phyloP scores from a whole-genome alignment of 2,888 invertebrate genomes.

The Lochmaea crataegi region DNA sequence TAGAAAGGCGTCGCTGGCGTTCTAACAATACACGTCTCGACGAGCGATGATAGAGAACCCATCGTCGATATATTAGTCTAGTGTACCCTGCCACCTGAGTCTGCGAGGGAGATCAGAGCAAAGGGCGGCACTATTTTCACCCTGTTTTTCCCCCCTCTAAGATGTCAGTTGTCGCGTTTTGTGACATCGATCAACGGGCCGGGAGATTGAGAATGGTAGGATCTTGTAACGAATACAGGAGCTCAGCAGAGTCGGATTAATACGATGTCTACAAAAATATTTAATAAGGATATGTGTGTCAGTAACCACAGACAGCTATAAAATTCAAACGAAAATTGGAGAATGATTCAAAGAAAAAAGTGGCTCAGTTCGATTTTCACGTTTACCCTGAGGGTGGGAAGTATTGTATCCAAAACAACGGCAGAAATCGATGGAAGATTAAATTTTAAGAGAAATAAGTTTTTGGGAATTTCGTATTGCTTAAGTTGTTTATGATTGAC shows the following conservation, averaged over 20 bases:
- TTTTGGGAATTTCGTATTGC: no score
- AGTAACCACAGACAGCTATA: no score
- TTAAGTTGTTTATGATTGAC: no score
- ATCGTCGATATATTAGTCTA: conserved; percentile 26
- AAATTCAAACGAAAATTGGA: no score
- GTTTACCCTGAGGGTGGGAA: no score
- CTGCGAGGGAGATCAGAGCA: conserved; percentile 16
- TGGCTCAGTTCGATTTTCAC: no score
- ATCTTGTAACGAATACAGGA: conserved; percentile 1
- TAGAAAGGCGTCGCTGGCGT: conserved; percentile 20
- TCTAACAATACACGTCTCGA: conserved; percentile 21
- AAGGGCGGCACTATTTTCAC: conserved; percentile 52
- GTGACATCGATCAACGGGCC: conserved; percentile 56
- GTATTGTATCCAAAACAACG: no score
- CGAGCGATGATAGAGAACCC: conserved; percentile 28
- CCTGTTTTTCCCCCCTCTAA: conserved; percentile 36
- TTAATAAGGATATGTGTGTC: no score
- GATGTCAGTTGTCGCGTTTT: conserved; percentile 53
- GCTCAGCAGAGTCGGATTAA: conserved; percentile 14
- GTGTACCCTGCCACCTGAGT: conserved; percentile 27
- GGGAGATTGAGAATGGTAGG: conserved; percentile 55
- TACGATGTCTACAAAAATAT: not conserved
- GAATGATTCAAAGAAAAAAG: no score
- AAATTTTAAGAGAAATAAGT: no score
- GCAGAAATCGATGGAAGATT: no score